Evolutionary conservation across 1,140 invertebrate genomes (phyloP).

Genomic region (Rhysida immarginata): DNA sequence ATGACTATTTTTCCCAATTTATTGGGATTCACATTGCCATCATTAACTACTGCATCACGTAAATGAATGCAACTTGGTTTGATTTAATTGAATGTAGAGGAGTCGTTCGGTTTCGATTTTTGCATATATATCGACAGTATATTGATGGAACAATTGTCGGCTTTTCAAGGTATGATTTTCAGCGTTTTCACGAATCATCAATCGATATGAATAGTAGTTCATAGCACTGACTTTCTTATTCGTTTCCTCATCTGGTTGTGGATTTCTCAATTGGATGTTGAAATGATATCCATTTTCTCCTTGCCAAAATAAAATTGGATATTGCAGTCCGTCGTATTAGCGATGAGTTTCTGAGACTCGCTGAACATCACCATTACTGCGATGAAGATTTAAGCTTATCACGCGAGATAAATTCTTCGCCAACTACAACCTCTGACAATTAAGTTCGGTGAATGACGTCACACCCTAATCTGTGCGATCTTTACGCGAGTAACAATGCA

Average conservation of each 20-base stretch:
- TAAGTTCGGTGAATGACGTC: too few relatives aligned
- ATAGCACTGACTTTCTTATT: slow-evolving; percentile 16
- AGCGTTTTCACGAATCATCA: slow-evolving; percentile 24
- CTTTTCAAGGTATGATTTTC: slow-evolving; percentile 22
- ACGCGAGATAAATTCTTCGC: slow-evolving; percentile 25
- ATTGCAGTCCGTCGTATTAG: slow-evolving; percentile 34
- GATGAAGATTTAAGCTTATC: slow-evolving; percentile 19
- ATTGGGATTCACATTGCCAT: slow-evolving; percentile 10
- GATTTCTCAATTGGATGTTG: slow-evolving; percentile 27
- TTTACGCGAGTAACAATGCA: too few relatives aligned
- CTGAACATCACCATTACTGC: slow-evolving; percentile 16
- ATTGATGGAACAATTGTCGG: slow-evolving; percentile 17
- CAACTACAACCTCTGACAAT: too few relatives aligned
- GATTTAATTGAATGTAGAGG: slow-evolving; percentile 19
- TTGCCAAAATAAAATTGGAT: slow-evolving; percentile 33
- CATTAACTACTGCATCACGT: slow-evolving; percentile 11
- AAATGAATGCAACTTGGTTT: slow-evolving; percentile 14
- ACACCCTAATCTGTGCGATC: too few relatives aligned
- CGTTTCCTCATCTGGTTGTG: slow-evolving; percentile 12
- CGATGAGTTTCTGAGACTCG: slow-evolving; percentile 30
- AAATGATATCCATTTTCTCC: slow-evolving; percentile 34
- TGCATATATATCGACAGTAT: slow-evolving; percentile 7
- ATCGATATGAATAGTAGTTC: slow-evolving; percentile 28
- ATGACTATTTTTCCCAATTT: background rate
- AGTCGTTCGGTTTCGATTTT: slow-evolving; percentile 7